These are phyloP conservation scores for Cataglyphis cursor DNA, from an alignment of 2,888 invertebrate genomes.

Conservation along the genomic window DNA sequence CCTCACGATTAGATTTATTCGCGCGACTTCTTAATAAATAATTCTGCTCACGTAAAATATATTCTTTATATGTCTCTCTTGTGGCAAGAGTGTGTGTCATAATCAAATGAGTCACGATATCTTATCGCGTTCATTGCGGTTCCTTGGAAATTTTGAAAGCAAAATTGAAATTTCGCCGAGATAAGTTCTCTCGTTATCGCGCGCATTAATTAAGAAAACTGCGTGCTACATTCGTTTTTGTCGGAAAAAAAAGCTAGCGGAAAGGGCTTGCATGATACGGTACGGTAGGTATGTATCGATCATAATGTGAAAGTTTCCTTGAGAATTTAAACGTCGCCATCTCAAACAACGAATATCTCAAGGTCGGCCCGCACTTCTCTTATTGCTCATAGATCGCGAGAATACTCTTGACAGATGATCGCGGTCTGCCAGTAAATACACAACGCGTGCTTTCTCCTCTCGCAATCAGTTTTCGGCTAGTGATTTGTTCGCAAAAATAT, in stretches of 20 bases:
- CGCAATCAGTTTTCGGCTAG: not conserved
- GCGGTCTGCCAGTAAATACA: not conserved
- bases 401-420: not conserved
- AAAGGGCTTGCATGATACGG: not conserved
- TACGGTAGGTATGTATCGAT: not conserved
- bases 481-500: not conserved
- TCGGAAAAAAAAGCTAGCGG: not conserved
- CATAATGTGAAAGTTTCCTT: constrained; percentile 21
- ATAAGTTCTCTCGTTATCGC: not conserved
- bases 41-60: not conserved
- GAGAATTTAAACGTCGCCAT: not conserved
- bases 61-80: not conserved
- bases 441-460: not conserved
- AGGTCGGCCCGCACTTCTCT: constrained; percentile 1
- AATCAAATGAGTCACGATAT: constrained; percentile 30
- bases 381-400: constrained; percentile 1
- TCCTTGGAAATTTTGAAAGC: not conserved
- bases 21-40: not conserved
- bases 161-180: not conserved
- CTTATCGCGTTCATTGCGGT: constrained; percentile 15
- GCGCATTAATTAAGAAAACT: not conserved
- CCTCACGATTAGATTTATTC: constrained; percentile 5
- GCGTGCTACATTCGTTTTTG: not conserved
- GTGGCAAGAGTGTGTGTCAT: not conserved
- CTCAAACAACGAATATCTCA: not conserved